Base-by-base conservation (phyloP, 2,113 vertebrate genomes). In the Larimichthys crocea region DNA sequence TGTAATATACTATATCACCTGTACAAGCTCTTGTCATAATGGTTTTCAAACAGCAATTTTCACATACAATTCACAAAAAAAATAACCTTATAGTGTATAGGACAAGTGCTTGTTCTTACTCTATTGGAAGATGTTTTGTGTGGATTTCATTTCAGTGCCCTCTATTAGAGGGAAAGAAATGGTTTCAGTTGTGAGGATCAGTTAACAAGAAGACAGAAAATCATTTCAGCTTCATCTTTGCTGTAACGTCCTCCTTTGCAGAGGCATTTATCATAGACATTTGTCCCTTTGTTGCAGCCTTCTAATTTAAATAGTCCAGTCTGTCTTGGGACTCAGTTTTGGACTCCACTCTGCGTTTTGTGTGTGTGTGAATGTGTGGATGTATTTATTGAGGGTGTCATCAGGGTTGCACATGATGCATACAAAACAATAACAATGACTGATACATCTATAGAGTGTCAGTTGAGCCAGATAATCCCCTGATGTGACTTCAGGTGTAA, bases 121-220 rank as follows among this genome's bases (percentile, higher is more conserved):
- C 40, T 67, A 24, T 29, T 49, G 20, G 29, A 74, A 57, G n/a
- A 50, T 77, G 55, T 76, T 77, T 76, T 56, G 53, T 66, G 55
- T 64, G 50, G 50, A 64, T 74, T 66, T 70, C 35, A 76, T 70
- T 49, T 66, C 14, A 55, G 44, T 62, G 60, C 52, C 65, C 31
- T 75, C 40, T 26, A 11, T 69, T 66, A 44, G 16, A 71, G 4
- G 22, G 22, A 52, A 70, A 77, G 73, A 84, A 76, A 69, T 65
- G 20, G 44, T 65, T 59, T 72, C 26, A n/a, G 29, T 52, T 78
- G 73, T 15, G 24, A 73, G 29, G 20, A 3, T 81, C 29, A 67
- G 62, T 80, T 56, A 56, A 62, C 50, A 68, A 46, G 42, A 79
- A 68, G 60, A 50, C 24, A 66, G 55, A n/a, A 68, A 76, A 63